Evolutionary conservation across 2,888 invertebrate species (phyloP).

Genomic region (Phaedon cochleariae): DNA sequence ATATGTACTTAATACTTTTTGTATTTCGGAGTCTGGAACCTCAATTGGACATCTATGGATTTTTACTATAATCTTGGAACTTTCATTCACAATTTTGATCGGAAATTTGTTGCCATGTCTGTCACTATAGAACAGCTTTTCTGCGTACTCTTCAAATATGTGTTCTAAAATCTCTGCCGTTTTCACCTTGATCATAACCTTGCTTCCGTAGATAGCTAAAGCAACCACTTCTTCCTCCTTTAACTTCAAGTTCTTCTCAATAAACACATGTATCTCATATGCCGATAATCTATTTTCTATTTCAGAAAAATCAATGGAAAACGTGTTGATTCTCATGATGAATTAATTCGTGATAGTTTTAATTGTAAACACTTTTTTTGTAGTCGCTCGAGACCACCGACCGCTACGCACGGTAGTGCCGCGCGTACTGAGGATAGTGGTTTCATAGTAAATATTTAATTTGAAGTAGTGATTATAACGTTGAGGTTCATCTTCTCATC

Average conservation of each 20-base stretch:
- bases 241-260: too few relatives aligned
- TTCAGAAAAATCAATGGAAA: neutral
- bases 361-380: too few relatives aligned
- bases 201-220: neutral
- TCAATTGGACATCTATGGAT: neutral
- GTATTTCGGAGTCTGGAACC: neutral
- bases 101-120: neutral
- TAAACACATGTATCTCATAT: neutral
- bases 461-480: too few relatives aligned
- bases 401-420: too few relatives aligned
- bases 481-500: too few relatives aligned
- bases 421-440: too few relatives aligned
- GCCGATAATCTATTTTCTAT: neutral
- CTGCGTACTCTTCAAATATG: neutral
- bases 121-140: neutral
- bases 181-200: neutral
- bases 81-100: neutral
- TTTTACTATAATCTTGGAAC: neutral
- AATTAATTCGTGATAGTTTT: too few relatives aligned
- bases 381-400: too few relatives aligned
- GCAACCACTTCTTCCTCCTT: neutral
- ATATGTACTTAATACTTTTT: neutral
- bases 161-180: neutral
- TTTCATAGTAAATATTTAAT: too few relatives aligned
- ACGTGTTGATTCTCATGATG: neutral